phyloP scores from a whole-genome alignment of 2,113 vertebrate species.

The Rhineura floridana region DNA sequence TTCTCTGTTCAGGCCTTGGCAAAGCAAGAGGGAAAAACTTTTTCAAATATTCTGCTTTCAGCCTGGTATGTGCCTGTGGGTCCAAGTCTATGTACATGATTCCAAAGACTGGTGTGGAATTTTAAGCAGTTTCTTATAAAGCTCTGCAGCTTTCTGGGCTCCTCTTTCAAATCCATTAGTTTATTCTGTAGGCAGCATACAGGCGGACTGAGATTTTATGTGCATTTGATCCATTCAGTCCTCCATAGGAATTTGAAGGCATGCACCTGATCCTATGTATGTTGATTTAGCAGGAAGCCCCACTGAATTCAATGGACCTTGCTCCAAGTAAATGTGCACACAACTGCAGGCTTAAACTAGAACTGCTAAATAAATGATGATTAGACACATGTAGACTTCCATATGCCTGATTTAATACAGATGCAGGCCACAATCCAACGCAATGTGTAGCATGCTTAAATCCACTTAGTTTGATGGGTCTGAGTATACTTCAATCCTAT shows the following conservation, averaged over 20 bases:
- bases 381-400: not conserved
- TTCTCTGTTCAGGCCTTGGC: slow-evolving; percentile 19
- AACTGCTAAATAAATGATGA: not conserved
- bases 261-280: not conserved
- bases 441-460: not conserved
- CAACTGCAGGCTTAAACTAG: not conserved
- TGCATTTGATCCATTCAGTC: not conserved
- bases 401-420: not conserved
- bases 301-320: not conserved
- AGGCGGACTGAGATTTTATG: not conserved
- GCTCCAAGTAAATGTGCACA: not conserved
- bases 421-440: not conserved
- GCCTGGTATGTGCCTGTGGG: not conserved
- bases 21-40: fast-evolving
- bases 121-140: not conserved
- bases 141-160: not conserved
- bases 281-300: not conserved
- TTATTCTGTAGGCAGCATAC: not conserved
- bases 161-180: not conserved
- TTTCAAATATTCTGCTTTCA: slow-evolving; percentile 8
- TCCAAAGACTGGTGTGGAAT: not conserved
- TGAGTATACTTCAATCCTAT: not conserved
- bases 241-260: not conserved
- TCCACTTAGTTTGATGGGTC: not conserved
- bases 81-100: not conserved